Evolutionary conservation across 2,113 vertebrate genomes (phyloP), one percentile per base, ranked within the genome.

Genomic region (Macquaria ambigua): DNA sequence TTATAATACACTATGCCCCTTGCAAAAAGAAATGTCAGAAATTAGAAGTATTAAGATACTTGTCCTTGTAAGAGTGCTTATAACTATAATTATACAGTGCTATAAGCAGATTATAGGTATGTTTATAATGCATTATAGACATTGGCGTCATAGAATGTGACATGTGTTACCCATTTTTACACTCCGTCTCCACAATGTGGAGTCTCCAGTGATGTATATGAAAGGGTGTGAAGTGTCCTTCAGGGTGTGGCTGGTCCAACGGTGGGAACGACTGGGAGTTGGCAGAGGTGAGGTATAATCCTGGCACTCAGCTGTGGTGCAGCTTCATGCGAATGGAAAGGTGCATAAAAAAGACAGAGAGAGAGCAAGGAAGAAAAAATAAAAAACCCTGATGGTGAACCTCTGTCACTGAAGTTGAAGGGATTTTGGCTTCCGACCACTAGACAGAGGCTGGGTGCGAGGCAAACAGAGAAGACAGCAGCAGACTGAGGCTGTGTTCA

Each of bases 321-420:
- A 55, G 79, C 74, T 80, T 74, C 85, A 85, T 77, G 87, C 34
- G 41, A 89, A 84, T 87, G 90, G 90, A 91, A 94, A 91, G 91
- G 89, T 91, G 83, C 75, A 85, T 80, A 46, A 79, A 85, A 16
- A 82, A 77, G 52, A 79, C 37, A 83, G 61, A 59, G 20, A 72
- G 43, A 14, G 61, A 37, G 23, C 39, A 15, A 39, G 53, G 37
- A 16, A 8, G 39, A 28, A 5, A 16, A 1, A 58, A 52, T 43
- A 70, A 50, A 0, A 75, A 64, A 61, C 39, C 6, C 48, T 52
- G 56, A 74, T 77, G 84, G 86, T 69, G 59, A 79, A 78, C 58
- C 74, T 82, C 73, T 89, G 67, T 84, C 80, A 74, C 34, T 86
- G 76, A 76, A 74, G 81, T 86, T 82, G 86, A 34, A 34, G 34